Evolutionary conservation across 2,113 vertebrate species (phyloP).

Genomic region (Cynopterus brachyotis): DNA sequence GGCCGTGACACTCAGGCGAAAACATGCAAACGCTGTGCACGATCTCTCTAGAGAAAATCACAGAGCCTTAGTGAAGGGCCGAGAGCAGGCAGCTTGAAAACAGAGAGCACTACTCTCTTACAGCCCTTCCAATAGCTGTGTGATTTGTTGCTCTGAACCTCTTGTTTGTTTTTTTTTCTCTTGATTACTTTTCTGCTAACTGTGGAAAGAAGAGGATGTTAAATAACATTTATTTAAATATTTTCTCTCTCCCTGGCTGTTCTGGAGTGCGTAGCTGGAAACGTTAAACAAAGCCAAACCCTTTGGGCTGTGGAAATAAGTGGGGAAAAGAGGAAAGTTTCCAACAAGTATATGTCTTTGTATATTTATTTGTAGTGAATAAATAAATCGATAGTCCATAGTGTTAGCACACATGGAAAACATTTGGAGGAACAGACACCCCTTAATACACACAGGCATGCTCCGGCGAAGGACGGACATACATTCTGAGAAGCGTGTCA

Average conservation of each 20-base stretch:
- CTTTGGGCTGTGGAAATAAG: background rate
- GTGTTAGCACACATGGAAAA: background rate
- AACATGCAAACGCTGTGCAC: background rate
- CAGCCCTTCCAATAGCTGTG: no score
- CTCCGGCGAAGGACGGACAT: fast-evolving
- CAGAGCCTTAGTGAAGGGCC: background rate
- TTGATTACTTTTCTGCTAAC: background rate
- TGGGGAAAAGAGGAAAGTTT: background rate
- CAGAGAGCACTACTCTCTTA: background rate
- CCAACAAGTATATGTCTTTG: background rate
- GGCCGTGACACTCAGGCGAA: background rate
- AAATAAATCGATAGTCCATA: background rate
- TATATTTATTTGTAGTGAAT: background rate
- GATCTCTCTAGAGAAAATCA: background rate
- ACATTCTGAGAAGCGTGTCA: background rate
- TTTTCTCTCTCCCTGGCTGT: background rate
- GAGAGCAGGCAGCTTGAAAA: background rate
- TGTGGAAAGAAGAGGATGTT: background rate
- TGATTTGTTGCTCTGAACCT: background rate
- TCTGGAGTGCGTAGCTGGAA: background rate
- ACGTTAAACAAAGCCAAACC: background rate
- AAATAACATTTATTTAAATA: background rate
- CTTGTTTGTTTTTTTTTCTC: background rate
- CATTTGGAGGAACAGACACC: background rate
- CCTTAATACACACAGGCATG: background rate